phyloP scores from a whole-genome alignment of 2,888 invertebrate species.

The Mactromeris polynyma region DNA sequence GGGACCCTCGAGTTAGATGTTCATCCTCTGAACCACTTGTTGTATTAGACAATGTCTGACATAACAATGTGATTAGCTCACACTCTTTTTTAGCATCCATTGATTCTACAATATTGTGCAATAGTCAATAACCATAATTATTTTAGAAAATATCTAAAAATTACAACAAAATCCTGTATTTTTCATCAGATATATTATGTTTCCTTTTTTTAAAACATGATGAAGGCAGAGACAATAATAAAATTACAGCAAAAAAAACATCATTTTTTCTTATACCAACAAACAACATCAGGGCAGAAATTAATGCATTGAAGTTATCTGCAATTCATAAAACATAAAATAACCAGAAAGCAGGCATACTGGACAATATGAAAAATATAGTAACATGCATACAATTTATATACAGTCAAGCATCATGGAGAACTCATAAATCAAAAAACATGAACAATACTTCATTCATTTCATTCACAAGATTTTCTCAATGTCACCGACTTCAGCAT shows the following conservation, averaged over 20 bases:
- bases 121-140: too few species aligned
- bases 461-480: too few species aligned
- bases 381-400: background rate
- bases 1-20: too few species aligned
- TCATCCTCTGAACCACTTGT: too few species aligned
- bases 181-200: background rate
- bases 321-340: background rate
- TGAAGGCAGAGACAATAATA: conserved; percentile 8
- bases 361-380: background rate
- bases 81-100: too few species aligned
- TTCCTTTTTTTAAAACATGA: background rate
- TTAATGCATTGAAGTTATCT: background rate
- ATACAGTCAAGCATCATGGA: background rate
- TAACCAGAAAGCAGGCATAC: background rate
- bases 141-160: background rate
- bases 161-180: background rate
- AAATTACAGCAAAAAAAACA: background rate
- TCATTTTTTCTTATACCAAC: background rate
- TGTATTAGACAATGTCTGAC: too few species aligned
- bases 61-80: too few species aligned
- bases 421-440: too few species aligned
- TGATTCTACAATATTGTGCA: too few species aligned
- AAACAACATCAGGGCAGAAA: background rate
- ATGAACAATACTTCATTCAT: too few species aligned
- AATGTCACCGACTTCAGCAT: too few species aligned